phyloP scores from a whole-genome alignment of 1,140 invertebrate genomes.

The Drepana arcuata region DNA sequence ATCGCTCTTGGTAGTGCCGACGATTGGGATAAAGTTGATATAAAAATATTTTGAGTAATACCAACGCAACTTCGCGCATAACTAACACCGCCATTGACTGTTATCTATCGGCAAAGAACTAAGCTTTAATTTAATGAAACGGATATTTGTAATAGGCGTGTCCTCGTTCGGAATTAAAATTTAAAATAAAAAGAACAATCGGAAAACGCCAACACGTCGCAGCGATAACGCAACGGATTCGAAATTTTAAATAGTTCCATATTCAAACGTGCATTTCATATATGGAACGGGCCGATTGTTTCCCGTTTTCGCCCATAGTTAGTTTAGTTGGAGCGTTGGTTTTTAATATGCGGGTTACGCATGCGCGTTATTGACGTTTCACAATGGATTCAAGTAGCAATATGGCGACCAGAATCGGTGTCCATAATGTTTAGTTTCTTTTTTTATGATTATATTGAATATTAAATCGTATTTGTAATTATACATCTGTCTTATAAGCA shows the following conservation, averaged over 20 bases:
- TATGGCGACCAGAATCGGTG: slow-evolving; percentile 44
- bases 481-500: too few species aligned
- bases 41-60: too few species aligned
- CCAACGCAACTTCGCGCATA: too few species aligned
- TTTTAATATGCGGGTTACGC: slow-evolving; percentile 66
- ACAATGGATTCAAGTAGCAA: slow-evolving; percentile 49
- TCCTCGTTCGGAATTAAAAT: slow-evolving; percentile 22
- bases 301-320: slow-evolving; percentile 59
- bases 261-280: slow-evolving; percentile 63
- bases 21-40: too few species aligned
- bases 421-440: slow-evolving; percentile 39
- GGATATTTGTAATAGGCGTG: slow-evolving; percentile 15
- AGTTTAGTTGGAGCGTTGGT: slow-evolving; percentile 41
- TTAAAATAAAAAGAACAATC: slow-evolving; percentile 60
- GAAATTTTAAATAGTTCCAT: slow-evolving; percentile 71
- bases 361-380: slow-evolving; percentile 60
- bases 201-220: slow-evolving; percentile 61
- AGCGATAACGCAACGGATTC: slow-evolving; percentile 68
- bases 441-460: slow-evolving; percentile 18
- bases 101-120: too few species aligned
- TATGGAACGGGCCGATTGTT: slow-evolving; percentile 61
- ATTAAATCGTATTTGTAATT: too few species aligned
- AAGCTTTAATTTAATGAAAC: too few species aligned
- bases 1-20: too few species aligned
- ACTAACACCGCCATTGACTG: too few species aligned